Evolutionary conservation across 2,888 invertebrate species (phyloP).

Genomic region (Zootermopsis nevadensis): DNA sequence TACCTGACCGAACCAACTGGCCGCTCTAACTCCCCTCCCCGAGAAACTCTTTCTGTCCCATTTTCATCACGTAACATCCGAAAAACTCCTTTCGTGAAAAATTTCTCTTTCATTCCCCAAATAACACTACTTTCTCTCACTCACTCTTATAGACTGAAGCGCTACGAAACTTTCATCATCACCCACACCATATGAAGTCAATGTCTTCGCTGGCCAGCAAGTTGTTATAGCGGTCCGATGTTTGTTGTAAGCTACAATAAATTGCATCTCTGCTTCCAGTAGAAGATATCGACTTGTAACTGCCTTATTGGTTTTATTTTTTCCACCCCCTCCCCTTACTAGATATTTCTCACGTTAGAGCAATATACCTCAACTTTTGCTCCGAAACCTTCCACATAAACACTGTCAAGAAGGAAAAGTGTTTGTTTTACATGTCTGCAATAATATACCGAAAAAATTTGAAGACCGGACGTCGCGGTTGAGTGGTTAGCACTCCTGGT

Average conservation of each 20-base stretch:
- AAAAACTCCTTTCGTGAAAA: neutral
- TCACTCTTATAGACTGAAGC: neutral
- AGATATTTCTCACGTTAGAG: neutral
- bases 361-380: neutral
- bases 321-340: neutral
- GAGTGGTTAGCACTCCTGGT: no score
- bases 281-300: neutral
- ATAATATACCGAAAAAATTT: no score
- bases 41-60: neutral
- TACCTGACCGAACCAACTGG: slow-evolving; percentile 33
- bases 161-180: neutral
- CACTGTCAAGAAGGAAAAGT: neutral
- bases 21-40: neutral
- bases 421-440: no score
- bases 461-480: no score
- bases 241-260: neutral
- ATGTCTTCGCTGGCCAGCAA: neutral
- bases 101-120: neutral
- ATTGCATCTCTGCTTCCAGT: neutral
- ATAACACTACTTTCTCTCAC: neutral
- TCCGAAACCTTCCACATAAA: neutral
- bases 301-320: neutral
- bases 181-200: neutral
- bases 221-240: neutral
- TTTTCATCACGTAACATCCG: neutral